A percentile compares a stretch with the other conserved stretches of the same genome.
These are phyloP conservation scores for Aspiorhynchus laticeps DNA, from an alignment of 2,113 vertebrate species.

Conservation along the genomic window DNA sequence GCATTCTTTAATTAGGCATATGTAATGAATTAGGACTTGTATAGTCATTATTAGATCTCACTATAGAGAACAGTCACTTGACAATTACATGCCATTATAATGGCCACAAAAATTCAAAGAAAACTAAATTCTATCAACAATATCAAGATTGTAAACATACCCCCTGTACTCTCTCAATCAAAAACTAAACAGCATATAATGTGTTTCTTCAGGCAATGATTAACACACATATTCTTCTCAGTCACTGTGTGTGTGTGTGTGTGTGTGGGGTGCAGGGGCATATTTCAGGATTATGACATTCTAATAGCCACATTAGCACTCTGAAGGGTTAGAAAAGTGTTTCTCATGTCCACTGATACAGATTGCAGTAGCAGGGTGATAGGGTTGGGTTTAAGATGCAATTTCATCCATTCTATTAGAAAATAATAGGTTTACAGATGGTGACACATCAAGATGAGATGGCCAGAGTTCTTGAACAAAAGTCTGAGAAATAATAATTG, in stretches of 20 bases:
- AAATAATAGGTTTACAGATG: conserved; percentile 6
- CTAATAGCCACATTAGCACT: conserved; percentile 26
- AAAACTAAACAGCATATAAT: conserved; percentile 1
- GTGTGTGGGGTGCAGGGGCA: not conserved
- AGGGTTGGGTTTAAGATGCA: conserved; percentile 15
- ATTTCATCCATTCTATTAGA: not conserved
- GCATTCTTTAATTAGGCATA: not conserved
- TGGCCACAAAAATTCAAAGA: not conserved
- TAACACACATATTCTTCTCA: not conserved
- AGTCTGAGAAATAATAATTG: not conserved
- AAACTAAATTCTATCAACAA: not conserved
- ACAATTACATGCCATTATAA: not conserved
- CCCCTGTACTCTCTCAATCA: not conserved
- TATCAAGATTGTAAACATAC: not conserved
- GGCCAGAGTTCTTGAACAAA: not conserved
- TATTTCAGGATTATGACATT: conserved; percentile 35
- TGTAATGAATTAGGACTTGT: not conserved
- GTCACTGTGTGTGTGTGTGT: not conserved
- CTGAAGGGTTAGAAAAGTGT: conserved; percentile 9
- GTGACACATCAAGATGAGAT: conserved; percentile 10
- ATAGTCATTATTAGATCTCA: not conserved
- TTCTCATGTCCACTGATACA: conserved; percentile 21
- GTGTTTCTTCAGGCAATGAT: conserved; percentile 8
- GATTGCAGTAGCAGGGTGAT: not conserved
- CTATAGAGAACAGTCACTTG: not conserved